A percentile compares a stretch with the other conserved stretches of the same genome.
These are phyloP conservation scores for Tiliacea aurago DNA, from an alignment of 2,888 invertebrate species.

Conservation along the genomic window DNA sequence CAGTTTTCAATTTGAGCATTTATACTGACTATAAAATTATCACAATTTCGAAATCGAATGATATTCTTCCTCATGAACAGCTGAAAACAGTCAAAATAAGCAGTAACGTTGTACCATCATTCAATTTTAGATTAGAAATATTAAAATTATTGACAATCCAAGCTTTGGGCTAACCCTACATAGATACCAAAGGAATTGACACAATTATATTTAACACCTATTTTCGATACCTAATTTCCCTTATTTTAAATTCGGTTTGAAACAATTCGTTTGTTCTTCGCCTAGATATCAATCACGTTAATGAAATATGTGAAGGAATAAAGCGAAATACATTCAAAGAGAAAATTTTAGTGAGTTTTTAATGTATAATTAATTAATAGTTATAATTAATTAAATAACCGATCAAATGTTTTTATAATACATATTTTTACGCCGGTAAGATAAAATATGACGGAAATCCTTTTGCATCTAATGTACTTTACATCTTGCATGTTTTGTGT, in stretches of 20 bases:
- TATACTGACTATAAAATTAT: not conserved
- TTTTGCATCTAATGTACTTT: too few species aligned
- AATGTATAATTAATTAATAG: too few species aligned
- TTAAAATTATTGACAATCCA: not conserved
- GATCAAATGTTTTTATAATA: too few species aligned
- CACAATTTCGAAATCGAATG: not conserved
- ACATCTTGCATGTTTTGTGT: too few species aligned
- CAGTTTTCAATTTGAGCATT: not conserved
- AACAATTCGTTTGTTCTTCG: constrained; percentile 18
- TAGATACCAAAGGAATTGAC: constrained; percentile 8
- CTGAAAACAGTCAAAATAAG: not conserved
- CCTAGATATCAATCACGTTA: constrained; percentile 53
- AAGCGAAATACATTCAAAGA: constrained; percentile 25
- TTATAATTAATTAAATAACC: too few species aligned
- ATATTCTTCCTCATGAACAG: not conserved
- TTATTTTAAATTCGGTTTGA: constrained; percentile 63
- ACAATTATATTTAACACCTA: constrained; percentile 62
- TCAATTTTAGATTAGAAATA: not conserved
- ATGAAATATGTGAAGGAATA: constrained; percentile 31
- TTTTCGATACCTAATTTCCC: constrained; percentile 56
- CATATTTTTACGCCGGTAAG: too few species aligned
- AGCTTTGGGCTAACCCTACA: constrained; percentile 53
- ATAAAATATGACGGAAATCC: too few species aligned
- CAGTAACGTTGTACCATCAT: not conserved
- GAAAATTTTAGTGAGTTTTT: not conserved